phyloP scores from a whole-genome alignment of 1,140 invertebrate genomes.

The Propsilocerus akamusi region DNA sequence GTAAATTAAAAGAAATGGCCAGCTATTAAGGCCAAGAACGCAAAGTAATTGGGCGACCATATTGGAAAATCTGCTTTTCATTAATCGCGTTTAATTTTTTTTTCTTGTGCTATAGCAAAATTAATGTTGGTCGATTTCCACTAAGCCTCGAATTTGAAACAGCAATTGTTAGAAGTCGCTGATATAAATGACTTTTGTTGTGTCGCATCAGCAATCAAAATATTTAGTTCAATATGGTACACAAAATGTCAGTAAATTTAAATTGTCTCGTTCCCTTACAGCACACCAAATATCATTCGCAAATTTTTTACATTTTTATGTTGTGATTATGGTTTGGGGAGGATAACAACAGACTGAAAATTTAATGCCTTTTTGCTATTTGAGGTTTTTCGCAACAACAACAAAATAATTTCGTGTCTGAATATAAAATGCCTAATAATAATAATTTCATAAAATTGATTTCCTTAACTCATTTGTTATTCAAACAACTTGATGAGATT shows the following conservation, averaged over 20 bases:
- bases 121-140: too few species aligned
- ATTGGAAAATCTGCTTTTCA: neutral
- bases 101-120: neutral
- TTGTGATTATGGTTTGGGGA: too few species aligned
- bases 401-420: neutral
- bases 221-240: too few species aligned
- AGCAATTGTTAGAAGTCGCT: too few species aligned
- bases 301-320: too few species aligned
- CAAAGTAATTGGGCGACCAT: slow-evolving; percentile 1
- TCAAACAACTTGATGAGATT: neutral
- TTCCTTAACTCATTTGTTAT: neutral
- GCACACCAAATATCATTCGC: too few species aligned
- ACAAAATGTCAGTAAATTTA: too few species aligned
- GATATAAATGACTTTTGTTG: too few species aligned
- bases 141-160: too few species aligned
- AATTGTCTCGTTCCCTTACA: too few species aligned
- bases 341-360: neutral
- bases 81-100: neutral
- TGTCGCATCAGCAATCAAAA: too few species aligned
- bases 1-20: neutral
- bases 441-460: slow-evolving; percentile 3
- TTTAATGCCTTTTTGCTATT: neutral
- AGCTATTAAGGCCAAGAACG: neutral
- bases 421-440: slow-evolving; percentile 4
- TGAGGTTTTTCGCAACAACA: neutral